phyloP scores from a whole-genome alignment of 2,113 vertebrate species.

The Tichodroma muraria region DNA sequence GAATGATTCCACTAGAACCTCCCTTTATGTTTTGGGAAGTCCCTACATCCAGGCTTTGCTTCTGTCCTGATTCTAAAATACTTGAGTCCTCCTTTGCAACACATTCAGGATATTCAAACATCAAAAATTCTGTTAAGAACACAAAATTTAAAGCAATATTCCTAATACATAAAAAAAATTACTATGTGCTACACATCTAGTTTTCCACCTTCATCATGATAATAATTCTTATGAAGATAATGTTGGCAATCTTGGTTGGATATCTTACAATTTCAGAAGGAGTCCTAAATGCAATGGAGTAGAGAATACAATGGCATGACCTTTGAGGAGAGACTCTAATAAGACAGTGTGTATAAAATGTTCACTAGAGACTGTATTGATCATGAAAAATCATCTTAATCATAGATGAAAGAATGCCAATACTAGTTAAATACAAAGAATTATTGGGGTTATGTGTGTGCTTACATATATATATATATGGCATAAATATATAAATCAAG shows the following conservation, averaged over 20 bases:
- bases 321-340: not conserved
- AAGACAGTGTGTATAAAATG: not conserved
- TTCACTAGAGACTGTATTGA: not conserved
- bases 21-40: not conserved
- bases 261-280: not conserved
- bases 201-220: not conserved
- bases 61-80: not conserved
- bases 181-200: not conserved
- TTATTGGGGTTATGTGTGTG: not conserved
- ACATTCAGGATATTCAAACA: not conserved
- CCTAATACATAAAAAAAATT: not conserved
- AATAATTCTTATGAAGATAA: not conserved
- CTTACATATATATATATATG: not conserved
- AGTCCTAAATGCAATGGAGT: not conserved
- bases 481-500: not conserved
- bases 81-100: not conserved
- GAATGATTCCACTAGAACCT: not conserved
- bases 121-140: not conserved
- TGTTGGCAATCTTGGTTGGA: not conserved
- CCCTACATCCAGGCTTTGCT: not conserved
- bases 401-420: not conserved
- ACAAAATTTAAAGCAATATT: not conserved
- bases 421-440: not conserved
- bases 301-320: not conserved
- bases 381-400: conserved; percentile 13